Conservation (phyloP, 2,797 vertebrate species). For the Sebastes diaconus region DNA sequence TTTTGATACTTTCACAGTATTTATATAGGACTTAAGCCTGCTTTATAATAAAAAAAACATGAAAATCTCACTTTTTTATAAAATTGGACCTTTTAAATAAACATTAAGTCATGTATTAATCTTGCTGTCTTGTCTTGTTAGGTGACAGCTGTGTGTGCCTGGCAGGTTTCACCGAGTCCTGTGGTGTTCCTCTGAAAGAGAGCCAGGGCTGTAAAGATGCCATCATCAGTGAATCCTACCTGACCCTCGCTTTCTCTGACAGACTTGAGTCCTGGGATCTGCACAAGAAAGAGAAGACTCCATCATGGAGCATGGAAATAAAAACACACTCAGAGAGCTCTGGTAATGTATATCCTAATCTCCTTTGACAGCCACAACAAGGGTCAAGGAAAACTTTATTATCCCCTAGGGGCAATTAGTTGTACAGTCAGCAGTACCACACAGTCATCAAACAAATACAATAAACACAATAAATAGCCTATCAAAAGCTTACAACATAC, state of each 20-base stretch:
- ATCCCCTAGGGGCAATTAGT: too few species aligned
- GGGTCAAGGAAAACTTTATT: too few species aligned
- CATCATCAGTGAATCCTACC: conserved; percentile 79
- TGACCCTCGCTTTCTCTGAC: conserved; percentile 78
- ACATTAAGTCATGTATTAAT: background rate
- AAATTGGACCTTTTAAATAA: background rate
- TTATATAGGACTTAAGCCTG: too few species aligned
- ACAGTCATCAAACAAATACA: too few species aligned
- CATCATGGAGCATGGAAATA: conserved; percentile 72
- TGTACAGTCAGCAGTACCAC: too few species aligned
- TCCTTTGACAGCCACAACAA: background rate
- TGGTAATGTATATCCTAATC: conserved; percentile 5
- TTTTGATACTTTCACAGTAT: too few species aligned
- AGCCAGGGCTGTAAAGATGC: conserved; percentile 81
- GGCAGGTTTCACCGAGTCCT: conserved; percentile 71
- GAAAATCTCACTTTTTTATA: too few species aligned
- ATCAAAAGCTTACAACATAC: too few species aligned
- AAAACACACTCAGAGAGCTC: conserved; percentile 23
- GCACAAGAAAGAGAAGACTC: conserved; percentile 37
- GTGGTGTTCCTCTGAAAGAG: background rate
- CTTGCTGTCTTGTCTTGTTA: conserved; percentile 18
- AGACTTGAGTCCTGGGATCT: conserved; percentile 81
- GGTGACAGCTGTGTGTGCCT: conserved; percentile 69
- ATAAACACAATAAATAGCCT: too few species aligned
- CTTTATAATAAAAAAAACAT: too few species aligned